Evolutionary conservation across 2,113 vertebrate species (phyloP), one percentile per base, ranked within the genome.

Genomic region (Nibea albiflora): DNA sequence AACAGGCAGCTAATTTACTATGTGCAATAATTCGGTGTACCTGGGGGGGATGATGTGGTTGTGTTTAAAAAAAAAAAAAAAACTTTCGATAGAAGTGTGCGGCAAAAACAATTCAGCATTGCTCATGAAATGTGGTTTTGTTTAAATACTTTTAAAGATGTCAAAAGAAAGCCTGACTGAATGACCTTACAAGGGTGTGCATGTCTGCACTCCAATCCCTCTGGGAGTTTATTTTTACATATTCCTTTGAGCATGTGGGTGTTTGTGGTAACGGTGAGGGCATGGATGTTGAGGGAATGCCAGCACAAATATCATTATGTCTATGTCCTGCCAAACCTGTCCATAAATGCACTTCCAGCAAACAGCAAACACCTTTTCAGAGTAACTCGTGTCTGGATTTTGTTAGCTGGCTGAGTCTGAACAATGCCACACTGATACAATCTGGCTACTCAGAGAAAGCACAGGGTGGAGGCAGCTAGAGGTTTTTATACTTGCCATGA

Each of bases 401-500:
- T 79, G 66, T 89, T 80, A 76, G 79, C 20, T 4, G 0, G 50
- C 57, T 26, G 67, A 53, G 71, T 83, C 26, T 66, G 81, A 86
- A 90, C 85, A 90, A 87, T 82, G 66, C 62, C 53, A 46, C 73
- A 4, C 78, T 79, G 85, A 88, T 85, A 73, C 49, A 61, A 89
- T 86, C 87, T 62, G 39, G 14, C 62, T 24, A 46, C 57, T 19
- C 39, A 22, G 58, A 79, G 47, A 74, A 85, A 72, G 46, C 70
- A 46, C 56, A 75, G 73, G 63, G 63, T 4, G 62, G 60, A 72
- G 65, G 39, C 31, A 31, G 81, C 19, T 26, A 62, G 1, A 15
- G 24, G 61, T 50, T 57, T 73, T 80, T 52, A 60, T 28, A 92
- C 98, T 97, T 94, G 99, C 98, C 98, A 99, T 99, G 93, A 99